A percentile compares a stretch with the other conserved stretches of the same genome.
These are phyloP conservation scores for Chelonia mydas DNA, from an alignment of 2,797 vertebrate genomes.

Conservation along the genomic window DNA sequence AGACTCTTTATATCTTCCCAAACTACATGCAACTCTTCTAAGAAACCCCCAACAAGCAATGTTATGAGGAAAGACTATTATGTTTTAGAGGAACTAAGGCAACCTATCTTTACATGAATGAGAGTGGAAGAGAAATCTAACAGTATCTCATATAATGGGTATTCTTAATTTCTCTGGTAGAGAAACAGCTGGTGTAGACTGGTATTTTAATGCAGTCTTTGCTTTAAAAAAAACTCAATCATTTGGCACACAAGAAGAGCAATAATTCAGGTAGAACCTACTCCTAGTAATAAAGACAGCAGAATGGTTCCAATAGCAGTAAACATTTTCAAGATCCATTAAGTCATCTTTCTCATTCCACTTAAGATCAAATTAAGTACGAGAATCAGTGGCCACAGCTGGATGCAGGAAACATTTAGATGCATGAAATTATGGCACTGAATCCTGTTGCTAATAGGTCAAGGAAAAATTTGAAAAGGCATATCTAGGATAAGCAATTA, in stretches of 20 bases:
- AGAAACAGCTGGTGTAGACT: conserved; percentile 28
- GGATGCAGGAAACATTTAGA: conserved; percentile 44
- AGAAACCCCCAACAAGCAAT: neutral
- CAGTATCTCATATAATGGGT: neutral
- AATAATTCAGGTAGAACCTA: conserved; percentile 32
- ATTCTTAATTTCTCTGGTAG: conserved; percentile 21
- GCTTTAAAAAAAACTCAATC: neutral
- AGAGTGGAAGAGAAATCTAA: neutral
- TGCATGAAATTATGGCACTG: neutral
- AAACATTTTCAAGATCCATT: conserved; percentile 72
- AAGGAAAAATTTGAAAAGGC: neutral
- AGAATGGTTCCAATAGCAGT: conserved; percentile 58
- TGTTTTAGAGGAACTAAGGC: neutral
- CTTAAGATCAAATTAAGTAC: conserved; percentile 45
- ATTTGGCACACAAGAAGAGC: conserved; percentile 29
- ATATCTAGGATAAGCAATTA: neutral
- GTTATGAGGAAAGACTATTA: neutral
- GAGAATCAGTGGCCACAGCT: conserved; percentile 57
- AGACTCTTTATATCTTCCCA: neutral
- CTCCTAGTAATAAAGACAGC: conserved; percentile 64
- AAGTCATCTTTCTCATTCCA: conserved; percentile 72
- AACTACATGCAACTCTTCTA: neutral
- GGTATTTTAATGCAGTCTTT: conserved; percentile 5
- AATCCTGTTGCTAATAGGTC: neutral
- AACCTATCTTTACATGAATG: neutral